phyloP scores from a whole-genome alignment of 2,888 invertebrate genomes.

The Ceratothoa steindachneri region DNA sequence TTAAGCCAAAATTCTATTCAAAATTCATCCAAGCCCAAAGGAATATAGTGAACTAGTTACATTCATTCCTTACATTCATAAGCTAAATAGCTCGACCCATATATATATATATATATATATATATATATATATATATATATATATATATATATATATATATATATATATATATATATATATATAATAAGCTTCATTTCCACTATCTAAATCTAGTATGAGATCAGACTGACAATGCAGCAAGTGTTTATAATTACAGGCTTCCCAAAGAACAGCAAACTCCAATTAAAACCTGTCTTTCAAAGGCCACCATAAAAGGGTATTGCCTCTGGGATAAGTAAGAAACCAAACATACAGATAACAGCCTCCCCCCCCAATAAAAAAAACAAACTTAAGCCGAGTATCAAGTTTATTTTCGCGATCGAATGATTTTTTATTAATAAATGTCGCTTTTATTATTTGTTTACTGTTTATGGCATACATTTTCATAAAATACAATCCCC shows the following conservation, averaged over 20 bases:
- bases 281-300: not conserved
- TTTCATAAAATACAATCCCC: too few species aligned
- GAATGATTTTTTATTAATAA: not conserved
- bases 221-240: not conserved
- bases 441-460: too few species aligned
- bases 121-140: not conserved
- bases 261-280: not conserved
- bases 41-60: too few species aligned
- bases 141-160: not conserved
- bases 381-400: too few species aligned
- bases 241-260: not conserved
- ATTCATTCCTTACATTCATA: not conserved
- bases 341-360: not conserved
- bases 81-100: too few species aligned
- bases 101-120: not conserved
- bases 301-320: not conserved
- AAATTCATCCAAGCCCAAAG: too few species aligned
- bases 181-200: not conserved
- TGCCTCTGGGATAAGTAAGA: not conserved
- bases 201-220: not conserved
- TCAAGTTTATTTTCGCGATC: not conserved
- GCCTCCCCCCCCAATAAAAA: not conserved
- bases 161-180: not conserved
- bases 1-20: too few species aligned
- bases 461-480: too few species aligned